A percentile compares a stretch with the other conserved stretches of the same genome.
Conservation (phyloP, 2,113 vertebrate species). For the Hymenochirus boettgeri region DNA sequence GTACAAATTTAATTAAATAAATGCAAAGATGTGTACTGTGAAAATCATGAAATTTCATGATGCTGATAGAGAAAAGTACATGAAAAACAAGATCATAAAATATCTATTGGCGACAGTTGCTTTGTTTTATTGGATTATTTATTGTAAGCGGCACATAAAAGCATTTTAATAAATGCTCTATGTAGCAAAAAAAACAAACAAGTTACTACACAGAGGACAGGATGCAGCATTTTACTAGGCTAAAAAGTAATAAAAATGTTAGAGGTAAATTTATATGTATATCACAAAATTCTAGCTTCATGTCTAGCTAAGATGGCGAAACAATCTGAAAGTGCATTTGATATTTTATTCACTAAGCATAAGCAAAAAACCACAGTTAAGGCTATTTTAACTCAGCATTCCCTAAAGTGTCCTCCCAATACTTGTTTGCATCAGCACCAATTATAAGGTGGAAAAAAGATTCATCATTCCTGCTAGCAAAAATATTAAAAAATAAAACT, state of each 20-base stretch:
- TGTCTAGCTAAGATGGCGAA: neutral
- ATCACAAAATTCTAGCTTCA: neutral
- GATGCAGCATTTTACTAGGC: constrained; percentile 14
- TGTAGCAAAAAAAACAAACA: constrained; percentile 29
- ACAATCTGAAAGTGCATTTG: neutral
- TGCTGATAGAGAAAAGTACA: constrained; percentile 42
- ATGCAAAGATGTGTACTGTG: constrained; percentile 48
- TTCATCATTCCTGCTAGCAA: no score
- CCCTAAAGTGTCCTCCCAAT: no score
- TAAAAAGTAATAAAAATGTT: constrained; percentile 15
- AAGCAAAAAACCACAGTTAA: no score
- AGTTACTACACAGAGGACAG: constrained; percentile 16
- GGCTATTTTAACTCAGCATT: no score
- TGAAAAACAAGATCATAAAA: constrained; percentile 35
- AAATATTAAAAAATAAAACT: no score
- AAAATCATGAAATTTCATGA: constrained; percentile 47
- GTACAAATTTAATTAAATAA: constrained; percentile 53
- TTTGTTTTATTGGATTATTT: constrained; percentile 39
- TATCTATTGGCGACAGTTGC: constrained; percentile 31
- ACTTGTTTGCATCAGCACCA: no score
- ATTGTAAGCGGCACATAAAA: constrained; percentile 35
- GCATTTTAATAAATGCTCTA: constrained; percentile 34
- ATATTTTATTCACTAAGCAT: neutral
- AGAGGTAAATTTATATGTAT: constrained; percentile 1
- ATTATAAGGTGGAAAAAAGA: no score